A percentile compares a stretch with the other conserved stretches of the same genome.
These are phyloP conservation scores for Phlogophora meticulosa DNA, from an alignment of 2,888 invertebrate genomes.

Conservation along the genomic window DNA sequence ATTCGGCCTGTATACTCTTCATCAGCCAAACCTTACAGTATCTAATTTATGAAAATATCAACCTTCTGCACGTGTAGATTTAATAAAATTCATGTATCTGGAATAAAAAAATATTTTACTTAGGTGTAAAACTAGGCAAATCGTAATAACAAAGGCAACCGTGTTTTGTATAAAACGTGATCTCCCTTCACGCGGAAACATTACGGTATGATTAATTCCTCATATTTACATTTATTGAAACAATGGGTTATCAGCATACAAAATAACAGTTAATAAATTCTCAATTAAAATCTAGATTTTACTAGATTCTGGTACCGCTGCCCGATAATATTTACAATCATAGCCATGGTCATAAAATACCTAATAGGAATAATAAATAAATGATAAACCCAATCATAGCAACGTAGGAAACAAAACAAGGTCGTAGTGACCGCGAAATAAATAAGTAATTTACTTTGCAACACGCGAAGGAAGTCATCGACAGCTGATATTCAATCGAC, in stretches of 20 bases:
- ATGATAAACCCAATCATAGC: conserved; percentile 17
- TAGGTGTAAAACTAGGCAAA: conserved; percentile 7
- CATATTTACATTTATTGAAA: conserved; percentile 14
- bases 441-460: conserved; percentile 41
- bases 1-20: too few species aligned
- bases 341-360: background rate
- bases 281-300: background rate
- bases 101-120: conserved; percentile 8
- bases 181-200: conserved; percentile 34
- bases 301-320: background rate
- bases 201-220: conserved; percentile 19
- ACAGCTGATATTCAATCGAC: conserved; percentile 49
- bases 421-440: conserved; percentile 47
- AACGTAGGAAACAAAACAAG: conserved; percentile 49
- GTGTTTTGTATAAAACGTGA: conserved; percentile 29
- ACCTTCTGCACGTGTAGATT: background rate
- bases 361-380: conserved; percentile 8
- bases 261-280: background rate
- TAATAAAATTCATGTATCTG: background rate
- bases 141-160: conserved; percentile 17
- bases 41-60: background rate
- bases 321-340: background rate
- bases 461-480: conserved; percentile 37
- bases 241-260: background rate
- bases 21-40: background rate